Conservation (phyloP, 1,140 invertebrate species). For the Rhopalosiphum padi region DNA sequence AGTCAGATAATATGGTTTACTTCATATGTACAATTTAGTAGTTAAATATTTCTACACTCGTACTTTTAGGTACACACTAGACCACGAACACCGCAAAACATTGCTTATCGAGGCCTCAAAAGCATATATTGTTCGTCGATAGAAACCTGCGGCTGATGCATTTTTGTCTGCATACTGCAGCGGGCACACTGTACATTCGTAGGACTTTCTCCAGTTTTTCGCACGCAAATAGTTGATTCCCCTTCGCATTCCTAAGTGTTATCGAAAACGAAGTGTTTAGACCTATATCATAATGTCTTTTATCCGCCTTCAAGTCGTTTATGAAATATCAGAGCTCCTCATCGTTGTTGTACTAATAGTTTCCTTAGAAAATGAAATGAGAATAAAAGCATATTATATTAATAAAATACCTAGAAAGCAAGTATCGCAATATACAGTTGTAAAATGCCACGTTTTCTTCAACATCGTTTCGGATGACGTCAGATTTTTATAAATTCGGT, state of each 20-base stretch:
- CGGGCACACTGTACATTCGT: neutral
- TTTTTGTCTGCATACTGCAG: neutral
- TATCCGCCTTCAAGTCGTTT: neutral
- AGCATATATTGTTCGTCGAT: neutral
- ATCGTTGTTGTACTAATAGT: neutral
- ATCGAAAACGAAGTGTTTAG: neutral
- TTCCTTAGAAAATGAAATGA: neutral
- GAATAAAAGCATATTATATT: neutral
- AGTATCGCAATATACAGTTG: neutral
- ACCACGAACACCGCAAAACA: conserved; percentile 7
- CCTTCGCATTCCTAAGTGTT: neutral
- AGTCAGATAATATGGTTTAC: neutral
- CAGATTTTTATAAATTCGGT: neutral
- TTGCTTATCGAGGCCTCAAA: neutral
- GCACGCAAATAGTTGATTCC: neutral
- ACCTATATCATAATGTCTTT: neutral
- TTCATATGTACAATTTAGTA: neutral
- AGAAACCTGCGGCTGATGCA: neutral
- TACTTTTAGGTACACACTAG: neutral
- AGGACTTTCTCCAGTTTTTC: neutral
- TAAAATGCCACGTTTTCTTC: neutral
- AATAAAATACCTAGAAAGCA: neutral
- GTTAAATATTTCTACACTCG: neutral
- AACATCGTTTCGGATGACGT: neutral
- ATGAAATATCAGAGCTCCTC: neutral